These are phyloP conservation scores for Epinephelus malabaricus DNA, from an alignment of 2,797 vertebrate genomes.

Conservation along the genomic window DNA sequence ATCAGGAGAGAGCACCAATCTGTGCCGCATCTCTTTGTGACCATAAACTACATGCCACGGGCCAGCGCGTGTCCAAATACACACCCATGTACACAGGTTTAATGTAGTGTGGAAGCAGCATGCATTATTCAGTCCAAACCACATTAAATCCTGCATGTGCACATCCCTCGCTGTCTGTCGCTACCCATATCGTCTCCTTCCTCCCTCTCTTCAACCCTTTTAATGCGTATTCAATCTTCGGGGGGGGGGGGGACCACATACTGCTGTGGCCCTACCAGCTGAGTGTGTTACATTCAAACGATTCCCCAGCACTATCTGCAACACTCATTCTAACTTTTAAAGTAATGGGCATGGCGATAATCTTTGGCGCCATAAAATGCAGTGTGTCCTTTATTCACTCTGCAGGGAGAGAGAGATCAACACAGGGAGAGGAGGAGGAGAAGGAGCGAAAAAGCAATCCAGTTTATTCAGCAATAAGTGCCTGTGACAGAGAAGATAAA, in stretches of 20 bases:
- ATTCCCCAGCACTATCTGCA: slow-evolving; percentile 9
- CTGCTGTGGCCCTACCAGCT: not conserved
- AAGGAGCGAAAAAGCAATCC: slow-evolving; percentile 28
- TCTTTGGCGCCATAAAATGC: slow-evolving; percentile 52
- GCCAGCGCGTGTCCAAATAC: slow-evolving; percentile 4
- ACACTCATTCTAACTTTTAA: slow-evolving; percentile 38
- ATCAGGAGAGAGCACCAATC: slow-evolving; percentile 63
- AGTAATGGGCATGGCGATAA: slow-evolving; percentile 38
- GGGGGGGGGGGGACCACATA: slow-evolving; percentile 5
- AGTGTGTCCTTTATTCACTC: slow-evolving; percentile 26
- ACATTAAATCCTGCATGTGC: slow-evolving; percentile 53
- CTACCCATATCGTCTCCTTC: slow-evolving; percentile 7
- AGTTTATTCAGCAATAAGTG: slow-evolving; percentile 66
- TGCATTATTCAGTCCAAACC: slow-evolving; percentile 68
- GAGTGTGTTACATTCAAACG: slow-evolving; percentile 28
- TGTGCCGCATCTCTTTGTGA: slow-evolving; percentile 54
- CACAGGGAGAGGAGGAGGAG: not conserved
- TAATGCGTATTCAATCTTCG: slow-evolving; percentile 15
- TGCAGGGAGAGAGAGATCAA: slow-evolving; percentile 6
- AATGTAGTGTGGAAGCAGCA: slow-evolving; percentile 47
- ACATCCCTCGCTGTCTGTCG: slow-evolving; percentile 12
- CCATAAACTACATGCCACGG: slow-evolving; percentile 58
- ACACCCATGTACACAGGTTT: slow-evolving; percentile 3
- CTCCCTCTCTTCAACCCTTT: slow-evolving; percentile 12
- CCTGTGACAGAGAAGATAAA: slow-evolving; percentile 67